These are phyloP conservation scores for Erpetoichthys calabaricus DNA, from an alignment of 2,797 vertebrate genomes.

Conservation along the genomic window DNA sequence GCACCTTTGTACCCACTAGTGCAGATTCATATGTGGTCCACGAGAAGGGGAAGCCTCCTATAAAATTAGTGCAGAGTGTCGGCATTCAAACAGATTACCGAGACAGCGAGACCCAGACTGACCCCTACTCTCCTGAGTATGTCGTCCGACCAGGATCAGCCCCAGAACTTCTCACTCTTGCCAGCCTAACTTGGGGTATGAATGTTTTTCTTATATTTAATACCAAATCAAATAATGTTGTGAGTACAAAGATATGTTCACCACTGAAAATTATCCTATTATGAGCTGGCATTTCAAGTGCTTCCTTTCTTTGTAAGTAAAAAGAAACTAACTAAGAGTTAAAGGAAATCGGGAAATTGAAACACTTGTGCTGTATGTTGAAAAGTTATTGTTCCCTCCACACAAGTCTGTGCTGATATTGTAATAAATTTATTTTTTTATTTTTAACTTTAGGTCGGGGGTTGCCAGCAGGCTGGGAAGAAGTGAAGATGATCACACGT, in stretches of 20 bases:
- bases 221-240: too few relatives aligned
- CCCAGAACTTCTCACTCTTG: conserved; percentile 73
- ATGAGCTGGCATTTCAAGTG: too few relatives aligned
- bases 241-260: too few relatives aligned
- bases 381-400: too few relatives aligned
- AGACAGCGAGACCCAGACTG: conserved; percentile 83
- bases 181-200: conserved; percentile 71
- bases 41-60: conserved; percentile 10
- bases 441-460: conserved; percentile 53
- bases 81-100: conserved; percentile 86
- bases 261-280: too few relatives aligned
- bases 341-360: too few relatives aligned
- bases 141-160: conserved; percentile 47
- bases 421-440: too few relatives aligned
- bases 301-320: too few relatives aligned
- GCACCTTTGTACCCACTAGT: conserved; percentile 31
- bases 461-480: conserved; percentile 71
- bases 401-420: too few relatives aligned
- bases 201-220: neutral
- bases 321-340: too few relatives aligned
- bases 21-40: conserved; percentile 15
- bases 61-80: conserved; percentile 41
- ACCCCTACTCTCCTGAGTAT: conserved; percentile 76
- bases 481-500: conserved; percentile 81
- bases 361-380: too few relatives aligned